A percentile compares a stretch with the other conserved stretches of the same genome.
Evolutionary conservation across 1,140 invertebrate genomes (phyloP).

Genomic region (Sitobion miscanthi): DNA sequence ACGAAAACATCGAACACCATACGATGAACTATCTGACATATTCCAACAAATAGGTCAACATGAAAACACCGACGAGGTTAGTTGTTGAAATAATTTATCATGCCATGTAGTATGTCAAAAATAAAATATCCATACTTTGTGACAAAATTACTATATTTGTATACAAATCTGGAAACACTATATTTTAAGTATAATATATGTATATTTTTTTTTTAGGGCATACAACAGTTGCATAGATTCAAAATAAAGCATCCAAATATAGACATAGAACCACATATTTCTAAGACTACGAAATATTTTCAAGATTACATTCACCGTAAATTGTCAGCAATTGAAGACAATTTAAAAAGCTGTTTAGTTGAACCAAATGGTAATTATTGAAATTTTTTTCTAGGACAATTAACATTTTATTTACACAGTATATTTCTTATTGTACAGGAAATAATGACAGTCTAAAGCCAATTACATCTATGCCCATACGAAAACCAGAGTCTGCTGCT

Average conservation of each 20-base stretch:
- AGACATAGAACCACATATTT: constrained; percentile 88
- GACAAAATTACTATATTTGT: neutral
- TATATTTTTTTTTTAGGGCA: constrained; percentile 66
- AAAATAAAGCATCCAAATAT: constrained; percentile 88
- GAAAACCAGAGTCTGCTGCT: neutral
- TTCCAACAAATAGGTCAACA: constrained; percentile 36
- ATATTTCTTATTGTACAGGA: constrained; percentile 9
- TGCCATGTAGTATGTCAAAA: neutral
- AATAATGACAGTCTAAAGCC: constrained; percentile 15
- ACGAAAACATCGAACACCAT: constrained; percentile 42
- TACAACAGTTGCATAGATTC: constrained; percentile 88
- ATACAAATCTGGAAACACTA: neutral
- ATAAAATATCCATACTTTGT: neutral
- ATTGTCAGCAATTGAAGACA: constrained; percentile 76
- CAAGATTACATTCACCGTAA: constrained; percentile 91
- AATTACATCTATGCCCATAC: neutral
- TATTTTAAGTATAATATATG: neutral
- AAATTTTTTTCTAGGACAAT: neutral
- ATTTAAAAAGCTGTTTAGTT: constrained; percentile 52
- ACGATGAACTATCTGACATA: constrained; percentile 33
- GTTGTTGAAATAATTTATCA: neutral
- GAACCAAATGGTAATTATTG: constrained; percentile 41
- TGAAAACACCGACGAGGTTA: constrained; percentile 31
- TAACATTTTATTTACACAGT: neutral
- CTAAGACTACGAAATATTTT: constrained; percentile 88